Base-by-base conservation (phyloP, 2,797 vertebrate genomes). In the Sphenodon punctatus region DNA sequence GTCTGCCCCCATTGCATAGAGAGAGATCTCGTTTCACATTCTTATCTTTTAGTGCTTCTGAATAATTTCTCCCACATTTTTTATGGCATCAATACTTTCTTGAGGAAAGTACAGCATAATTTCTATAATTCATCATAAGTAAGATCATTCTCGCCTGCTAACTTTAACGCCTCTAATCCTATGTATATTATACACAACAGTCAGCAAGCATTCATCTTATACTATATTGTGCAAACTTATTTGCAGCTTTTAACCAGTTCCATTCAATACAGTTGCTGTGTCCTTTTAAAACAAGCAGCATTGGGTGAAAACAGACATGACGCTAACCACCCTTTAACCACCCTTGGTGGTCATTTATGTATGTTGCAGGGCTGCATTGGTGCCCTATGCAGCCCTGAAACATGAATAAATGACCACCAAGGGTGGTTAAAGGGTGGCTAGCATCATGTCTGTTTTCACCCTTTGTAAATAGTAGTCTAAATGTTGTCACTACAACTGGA, bases 31-130 rank as follows among this genome's bases (percentile, higher is more conserved):
- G 79, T 64, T 76, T 73, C 51, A 42, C 2, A 7, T 77, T 84
- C 75, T 66, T 43, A 78, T 1, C 3, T 65, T 67, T 63, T 86
- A 66, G 4, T 43, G 13, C 55, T 68, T 75, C 27, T 85, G 87
- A 85, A 88, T 34, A 88, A 87, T 75, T 85, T 72, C 19, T 90
- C 82, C 88, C 65, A 64, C 68, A 80, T 85, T 92, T 85, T 49
- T 81, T 78, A 38, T 74, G 70, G 67, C 88, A 92, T 85, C n/a
- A 81, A 65, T 48, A 80, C 30, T n/a, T 61, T 77, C 49, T 41
- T 49, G 43, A 84, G 65, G 41, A 72, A 91, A 82, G 16, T 23
- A 55, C 51, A 45, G 77, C n/a, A n/a, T 67, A 66, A 84, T 72
- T 73, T 86, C 67, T 75, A 85, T 25, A 59, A 77, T 1, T 63